Conservation (phyloP, 2,113 vertebrate genomes). For the Mustelus asterias region DNA sequence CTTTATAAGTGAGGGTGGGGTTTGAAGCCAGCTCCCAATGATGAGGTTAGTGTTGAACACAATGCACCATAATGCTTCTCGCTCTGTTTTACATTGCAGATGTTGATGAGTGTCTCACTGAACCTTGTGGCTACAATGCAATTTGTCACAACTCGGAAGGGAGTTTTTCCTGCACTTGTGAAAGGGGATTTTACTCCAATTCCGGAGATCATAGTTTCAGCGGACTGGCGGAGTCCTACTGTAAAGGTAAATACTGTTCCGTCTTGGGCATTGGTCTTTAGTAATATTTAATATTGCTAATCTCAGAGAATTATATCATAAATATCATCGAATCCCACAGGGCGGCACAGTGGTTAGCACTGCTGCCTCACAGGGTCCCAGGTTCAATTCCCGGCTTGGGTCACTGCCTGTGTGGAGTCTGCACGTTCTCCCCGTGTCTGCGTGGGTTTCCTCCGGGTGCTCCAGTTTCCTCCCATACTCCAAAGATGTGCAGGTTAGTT, state of each 20-base stretch:
- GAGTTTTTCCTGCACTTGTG: neutral
- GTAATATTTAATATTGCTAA: neutral
- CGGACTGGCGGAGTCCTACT: neutral
- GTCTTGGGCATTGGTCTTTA: neutral
- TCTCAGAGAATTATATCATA: no score
- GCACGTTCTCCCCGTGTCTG: no score
- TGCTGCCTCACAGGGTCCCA: no score
- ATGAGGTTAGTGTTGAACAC: neutral
- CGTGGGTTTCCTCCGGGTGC: no score
- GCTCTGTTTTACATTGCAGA: neutral
- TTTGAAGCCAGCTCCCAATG: neutral
- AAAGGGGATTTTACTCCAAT: neutral
- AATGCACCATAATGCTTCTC: neutral
- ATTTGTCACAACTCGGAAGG: neutral
- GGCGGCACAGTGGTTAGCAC: no score
- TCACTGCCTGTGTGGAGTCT: no score
- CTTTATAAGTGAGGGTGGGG: no score
- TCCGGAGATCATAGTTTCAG: neutral
- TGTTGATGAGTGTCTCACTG: neutral
- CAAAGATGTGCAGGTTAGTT: no score
- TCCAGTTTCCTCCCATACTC: no score
- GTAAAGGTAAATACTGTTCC: neutral
- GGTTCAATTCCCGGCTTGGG: no score
- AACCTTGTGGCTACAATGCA: neutral
- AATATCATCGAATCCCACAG: no score